Percentiles rank a stretch among this genome's conserved stretches.
Conservation (phyloP, 2,888 invertebrate species). For the Dysmachus trigonus region DNA sequence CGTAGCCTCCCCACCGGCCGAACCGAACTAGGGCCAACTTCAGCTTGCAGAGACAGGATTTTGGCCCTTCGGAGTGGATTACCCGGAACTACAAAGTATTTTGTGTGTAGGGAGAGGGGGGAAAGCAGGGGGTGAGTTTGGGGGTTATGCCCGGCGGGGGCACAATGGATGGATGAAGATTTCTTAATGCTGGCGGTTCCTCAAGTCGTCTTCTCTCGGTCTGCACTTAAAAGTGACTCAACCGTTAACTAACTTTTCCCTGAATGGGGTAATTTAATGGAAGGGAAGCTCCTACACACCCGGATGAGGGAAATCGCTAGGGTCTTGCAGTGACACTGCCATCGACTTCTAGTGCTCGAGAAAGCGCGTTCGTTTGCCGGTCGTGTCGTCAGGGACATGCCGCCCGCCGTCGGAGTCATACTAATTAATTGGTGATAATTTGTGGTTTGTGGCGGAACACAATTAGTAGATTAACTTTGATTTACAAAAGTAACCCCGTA, state of each 20-base stretch:
- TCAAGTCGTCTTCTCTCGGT: conserved; percentile 1
- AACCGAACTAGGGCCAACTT: background rate
- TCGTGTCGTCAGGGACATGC: background rate
- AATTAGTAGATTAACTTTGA: conserved; percentile 38
- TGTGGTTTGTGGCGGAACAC: conserved; percentile 41
- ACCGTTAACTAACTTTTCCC: conserved; percentile 26
- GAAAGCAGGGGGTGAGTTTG: background rate
- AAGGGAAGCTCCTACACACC: background rate
- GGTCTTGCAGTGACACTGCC: background rate
- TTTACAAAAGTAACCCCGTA: background rate
- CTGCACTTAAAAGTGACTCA: conserved; percentile 30
- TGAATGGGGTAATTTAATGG: background rate
- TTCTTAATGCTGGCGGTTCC: conserved; percentile 33
- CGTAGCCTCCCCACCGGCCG: background rate
- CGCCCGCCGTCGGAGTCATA: background rate
- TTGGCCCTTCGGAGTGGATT: conserved; percentile 8
- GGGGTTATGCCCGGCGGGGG: background rate
- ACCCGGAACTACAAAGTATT: conserved; percentile 33
- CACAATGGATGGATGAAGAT: background rate
- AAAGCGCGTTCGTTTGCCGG: background rate
- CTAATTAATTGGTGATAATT: conserved; percentile 45
- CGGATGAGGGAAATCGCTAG: background rate
- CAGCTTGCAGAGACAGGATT: conserved; percentile 1
- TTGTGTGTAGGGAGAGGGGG: background rate
- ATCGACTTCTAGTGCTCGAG: background rate